Evolutionary conservation across 2,888 invertebrate species (phyloP).

Genomic region (Sphecodes monilicornis): DNA sequence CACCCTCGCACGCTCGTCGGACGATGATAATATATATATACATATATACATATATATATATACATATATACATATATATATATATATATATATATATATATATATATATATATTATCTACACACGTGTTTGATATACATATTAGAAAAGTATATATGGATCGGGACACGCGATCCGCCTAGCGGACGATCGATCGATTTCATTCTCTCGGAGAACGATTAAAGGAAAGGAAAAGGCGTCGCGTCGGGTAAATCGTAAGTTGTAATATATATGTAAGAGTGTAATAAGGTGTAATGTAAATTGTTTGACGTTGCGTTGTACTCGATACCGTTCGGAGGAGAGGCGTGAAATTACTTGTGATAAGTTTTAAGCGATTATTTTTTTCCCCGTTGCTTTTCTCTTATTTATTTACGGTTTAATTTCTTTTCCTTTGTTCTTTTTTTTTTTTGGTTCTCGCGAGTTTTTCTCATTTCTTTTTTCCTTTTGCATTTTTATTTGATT

Average conservation of each 20-base stretch:
- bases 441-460: neutral
- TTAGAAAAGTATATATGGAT: neutral
- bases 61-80: neutral
- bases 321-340: constrained; percentile 33
- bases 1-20: constrained; percentile 49
- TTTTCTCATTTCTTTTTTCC: neutral
- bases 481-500: neutral
- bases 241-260: constrained; percentile 49
- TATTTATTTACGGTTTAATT: neutral
- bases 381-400: neutral
- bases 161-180: neutral
- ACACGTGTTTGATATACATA: constrained; percentile 7
- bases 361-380: neutral
- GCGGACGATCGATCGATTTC: neutral
- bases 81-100: neutral
- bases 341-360: constrained; percentile 26
- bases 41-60: no score
- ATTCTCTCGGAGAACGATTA: constrained; percentile 21
- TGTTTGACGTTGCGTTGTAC: constrained; percentile 42
- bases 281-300: constrained; percentile 45
- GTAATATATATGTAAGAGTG: constrained; percentile 54
- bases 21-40: neutral
- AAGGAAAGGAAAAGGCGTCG: constrained; percentile 18
- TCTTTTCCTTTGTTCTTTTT: neutral
- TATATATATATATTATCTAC: neutral